Base-by-base conservation (phyloP, 2,888 invertebrate species). In the Pyralis farinalis region DNA sequence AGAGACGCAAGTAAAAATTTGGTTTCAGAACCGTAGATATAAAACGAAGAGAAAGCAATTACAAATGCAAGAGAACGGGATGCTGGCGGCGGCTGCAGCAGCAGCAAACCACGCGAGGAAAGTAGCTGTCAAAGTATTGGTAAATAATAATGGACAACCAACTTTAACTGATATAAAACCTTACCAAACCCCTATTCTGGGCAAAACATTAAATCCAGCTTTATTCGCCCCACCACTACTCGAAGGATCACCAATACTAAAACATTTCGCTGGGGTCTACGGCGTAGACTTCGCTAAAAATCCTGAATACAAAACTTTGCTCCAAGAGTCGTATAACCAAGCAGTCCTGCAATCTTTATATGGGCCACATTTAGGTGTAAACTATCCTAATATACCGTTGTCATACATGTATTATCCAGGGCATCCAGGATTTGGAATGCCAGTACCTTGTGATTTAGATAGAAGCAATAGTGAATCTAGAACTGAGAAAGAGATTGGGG, bases 41-140 rank as follows among this genome's bases (percentile, higher is more conserved):
- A 98, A 98, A 79, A 98, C 98, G 7, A 98, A 98, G 74, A 90
- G 98, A 68, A 96, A 97, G 79, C 97, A 97, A 65, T 91, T 97
- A 37, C 97, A 97, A 65, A 94, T 96, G 84, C 94, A 95, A 59
- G 93, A 95, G 55, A 91, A 91, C 38, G 92, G 91, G 0, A 84
- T 93, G 79, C 74, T 93, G 8, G 92, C 91, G 21, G 91, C 91
- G 6, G 91, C 90, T 0, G 91, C 91, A 0, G 91, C 91, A 2
- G 92, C 91, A 0, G 92, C 91, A 0, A 92, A 91, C 46, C 93
- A 92, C 52, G 95, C 95, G 0, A 92, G 96, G 54, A 94, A 96
- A 72, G 97, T 97, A 0, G 97, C 97, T 0, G 97, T 98, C 0
- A 97, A 97, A 79, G 96, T 98, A 0, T 79, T 98, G 39, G 97